A percentile compares a stretch with the other conserved stretches of the same genome.
phyloP scores from a whole-genome alignment of 2,888 invertebrate species.

The Thera britannica region DNA sequence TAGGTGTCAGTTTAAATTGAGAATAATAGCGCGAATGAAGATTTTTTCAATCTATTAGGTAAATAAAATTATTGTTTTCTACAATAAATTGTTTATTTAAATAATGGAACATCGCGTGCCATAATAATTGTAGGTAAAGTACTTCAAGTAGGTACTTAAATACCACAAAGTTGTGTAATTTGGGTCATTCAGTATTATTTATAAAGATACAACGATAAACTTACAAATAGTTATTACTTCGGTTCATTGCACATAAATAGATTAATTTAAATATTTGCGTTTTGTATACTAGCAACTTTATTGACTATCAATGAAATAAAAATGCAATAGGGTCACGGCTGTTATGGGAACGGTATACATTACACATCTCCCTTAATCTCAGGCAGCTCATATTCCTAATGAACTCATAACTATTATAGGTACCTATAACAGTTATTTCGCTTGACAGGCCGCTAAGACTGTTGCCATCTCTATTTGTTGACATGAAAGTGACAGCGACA shows the following conservation, averaged over 20 bases:
- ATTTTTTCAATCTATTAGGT: neutral
- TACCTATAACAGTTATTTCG: too few species aligned
- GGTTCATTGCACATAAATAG: neutral
- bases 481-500: too few species aligned
- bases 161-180: conserved; percentile 2
- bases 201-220: neutral
- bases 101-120: neutral
- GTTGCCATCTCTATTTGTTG: too few species aligned
- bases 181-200: neutral
- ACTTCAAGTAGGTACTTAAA: neutral
- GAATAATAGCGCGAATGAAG: neutral
- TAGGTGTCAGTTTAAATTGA: neutral
- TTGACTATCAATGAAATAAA: neutral
- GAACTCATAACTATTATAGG: too few species aligned
- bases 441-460: too few species aligned
- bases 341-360: too few species aligned
- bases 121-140: neutral
- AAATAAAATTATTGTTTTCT: too few species aligned
- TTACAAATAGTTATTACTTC: neutral
- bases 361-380: too few species aligned
- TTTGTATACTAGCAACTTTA: neutral
- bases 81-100: too few species aligned
- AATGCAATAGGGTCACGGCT: too few species aligned
- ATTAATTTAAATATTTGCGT: neutral
- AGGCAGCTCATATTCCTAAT: too few species aligned